These are phyloP conservation scores for Ophioninae sp. DNA, from an alignment of 2,888 invertebrate species.

Conservation along the genomic window DNA sequence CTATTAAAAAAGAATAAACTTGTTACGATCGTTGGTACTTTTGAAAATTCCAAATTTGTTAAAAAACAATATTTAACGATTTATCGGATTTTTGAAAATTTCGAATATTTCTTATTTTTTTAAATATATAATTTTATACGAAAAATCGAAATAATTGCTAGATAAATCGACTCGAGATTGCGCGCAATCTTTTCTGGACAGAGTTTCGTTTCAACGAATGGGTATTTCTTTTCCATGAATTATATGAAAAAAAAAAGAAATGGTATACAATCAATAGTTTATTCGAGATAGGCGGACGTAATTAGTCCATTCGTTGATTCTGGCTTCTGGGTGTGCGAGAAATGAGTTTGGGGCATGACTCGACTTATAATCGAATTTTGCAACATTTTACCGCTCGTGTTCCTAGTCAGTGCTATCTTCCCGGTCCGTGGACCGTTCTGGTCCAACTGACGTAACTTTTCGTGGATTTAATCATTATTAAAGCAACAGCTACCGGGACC, in stretches of 20 bases:
- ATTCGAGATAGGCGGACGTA: conserved; percentile 7
- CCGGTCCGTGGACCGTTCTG: conserved; percentile 35
- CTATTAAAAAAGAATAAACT: background rate
- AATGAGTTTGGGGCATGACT: conserved; percentile 24
- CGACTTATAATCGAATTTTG: conserved; percentile 53
- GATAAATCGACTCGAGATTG: background rate
- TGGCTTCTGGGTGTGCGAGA: conserved; percentile 11
- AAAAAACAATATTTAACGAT: no score
- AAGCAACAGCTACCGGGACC: conserved; percentile 63
- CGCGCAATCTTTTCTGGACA: background rate
- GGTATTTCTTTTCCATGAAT: background rate
- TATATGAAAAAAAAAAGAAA: conserved; percentile 1
- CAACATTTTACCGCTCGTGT: conserved; percentile 59
- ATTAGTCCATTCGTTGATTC: conserved; percentile 45
- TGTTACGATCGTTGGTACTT: no score
- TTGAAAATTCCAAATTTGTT: no score
- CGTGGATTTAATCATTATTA: conserved; percentile 68
- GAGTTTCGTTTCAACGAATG: background rate
- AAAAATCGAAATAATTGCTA: background rate
- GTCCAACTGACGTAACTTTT: conserved; percentile 65
- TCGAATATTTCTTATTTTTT: background rate
- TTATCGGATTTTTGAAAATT: background rate
- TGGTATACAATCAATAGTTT: conserved; percentile 38
- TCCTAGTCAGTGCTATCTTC: conserved; percentile 55
- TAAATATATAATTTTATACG: background rate